Evolutionary conservation across 2,113 vertebrate species (phyloP).

Genomic region (Eubucco bourcierii): DNA sequence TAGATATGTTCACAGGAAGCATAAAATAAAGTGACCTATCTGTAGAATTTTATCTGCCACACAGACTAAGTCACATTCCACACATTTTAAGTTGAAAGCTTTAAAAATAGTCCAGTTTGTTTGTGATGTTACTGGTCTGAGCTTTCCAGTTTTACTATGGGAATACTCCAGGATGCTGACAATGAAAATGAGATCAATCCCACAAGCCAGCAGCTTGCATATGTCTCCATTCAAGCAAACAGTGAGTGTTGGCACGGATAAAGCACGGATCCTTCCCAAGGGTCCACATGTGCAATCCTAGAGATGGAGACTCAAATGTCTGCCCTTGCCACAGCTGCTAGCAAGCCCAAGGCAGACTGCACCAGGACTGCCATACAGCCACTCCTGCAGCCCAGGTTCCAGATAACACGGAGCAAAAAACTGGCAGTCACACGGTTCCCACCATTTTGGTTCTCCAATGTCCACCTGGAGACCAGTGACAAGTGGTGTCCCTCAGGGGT

Average conservation of each 20-base stretch:
- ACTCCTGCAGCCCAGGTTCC: not conserved
- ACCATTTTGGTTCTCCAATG: too few relatives aligned
- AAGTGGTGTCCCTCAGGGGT: too few relatives aligned
- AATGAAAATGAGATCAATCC: not conserved
- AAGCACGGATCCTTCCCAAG: not conserved
- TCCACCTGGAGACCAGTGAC: too few relatives aligned
- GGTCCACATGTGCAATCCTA: fast-evolving
- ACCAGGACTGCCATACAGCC: fast-evolving
- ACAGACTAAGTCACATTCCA: not conserved
- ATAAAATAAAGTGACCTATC: not conserved
- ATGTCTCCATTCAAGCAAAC: not conserved
- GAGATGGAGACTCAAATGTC: not conserved
- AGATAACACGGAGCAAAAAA: not conserved
- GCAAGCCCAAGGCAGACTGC: not conserved
- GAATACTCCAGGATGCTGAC: not conserved
- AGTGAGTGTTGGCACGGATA: fast-evolving
- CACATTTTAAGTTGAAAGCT: not conserved
- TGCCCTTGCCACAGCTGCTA: not conserved
- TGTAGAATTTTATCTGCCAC: not conserved
- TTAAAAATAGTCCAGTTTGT: not conserved
- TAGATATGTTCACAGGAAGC: not conserved
- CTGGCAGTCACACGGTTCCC: not conserved
- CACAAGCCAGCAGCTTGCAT: not conserved
- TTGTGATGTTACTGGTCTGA: not conserved
- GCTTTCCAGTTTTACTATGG: not conserved